Base-by-base conservation (phyloP, 2,888 invertebrate genomes). In the Alviniconcha strummeri region DNA sequence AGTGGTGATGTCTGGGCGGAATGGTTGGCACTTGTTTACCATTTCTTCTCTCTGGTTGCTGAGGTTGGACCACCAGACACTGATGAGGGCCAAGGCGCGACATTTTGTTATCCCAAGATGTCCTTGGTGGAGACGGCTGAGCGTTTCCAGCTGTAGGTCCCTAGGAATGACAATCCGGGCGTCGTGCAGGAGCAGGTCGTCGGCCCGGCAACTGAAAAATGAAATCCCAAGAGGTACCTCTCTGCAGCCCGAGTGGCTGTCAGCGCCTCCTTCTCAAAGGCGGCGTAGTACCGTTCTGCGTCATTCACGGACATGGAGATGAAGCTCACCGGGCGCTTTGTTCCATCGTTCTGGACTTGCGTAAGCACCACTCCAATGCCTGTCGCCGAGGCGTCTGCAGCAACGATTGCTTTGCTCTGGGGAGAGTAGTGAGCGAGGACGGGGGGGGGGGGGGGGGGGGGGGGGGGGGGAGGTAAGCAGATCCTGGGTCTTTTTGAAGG, bases 231-330 rank as follows among this genome's bases (percentile, higher is more conserved):
- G 60, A 60, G 8, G 13, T 60, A 60, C 60, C 13, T 60, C 60
- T 60, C 60, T 11, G 9, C 8, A 8, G 60, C 60, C 60, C 60
- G 60, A 19, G 80, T 69, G 6, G 71, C 71, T n/a, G 71, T 55
- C 13, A 71, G 13, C 7, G 80, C 80, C 19, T 79, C 79, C 17
- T 80, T 80, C 36, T 80, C 60, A 13, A 80, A 54, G 15, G 5
- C 15, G 5, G 80, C 80, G 36, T 80, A 69, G 8, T 19, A 54
- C 15, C 56, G 57, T 19, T 80, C 69, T 55, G 79, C 52, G 5
- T 64, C 55, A 17, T 4, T 71, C 54, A 80, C 19, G n/a, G 54
- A 71, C 7, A 54, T 13, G 4, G 80, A 69, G 55, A 69, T 69
- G 80, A 13, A 80, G 71, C 67, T 54, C 36, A 69, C 55, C 5